These are phyloP conservation scores for Heteromormyrus szaboi DNA, from an alignment of 2,797 vertebrate species.

Conservation along the genomic window DNA sequence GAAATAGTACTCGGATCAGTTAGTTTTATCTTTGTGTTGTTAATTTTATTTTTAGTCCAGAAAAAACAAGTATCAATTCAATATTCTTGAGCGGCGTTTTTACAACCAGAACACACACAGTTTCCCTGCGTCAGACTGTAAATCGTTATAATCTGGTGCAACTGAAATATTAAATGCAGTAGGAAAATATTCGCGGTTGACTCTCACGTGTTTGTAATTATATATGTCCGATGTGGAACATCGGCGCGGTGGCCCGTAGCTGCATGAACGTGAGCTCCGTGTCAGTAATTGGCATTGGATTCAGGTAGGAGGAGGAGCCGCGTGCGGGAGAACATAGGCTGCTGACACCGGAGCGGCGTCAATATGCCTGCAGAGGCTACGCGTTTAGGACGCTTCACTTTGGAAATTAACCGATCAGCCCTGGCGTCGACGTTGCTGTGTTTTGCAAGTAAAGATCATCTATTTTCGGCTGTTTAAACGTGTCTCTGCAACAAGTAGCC, in stretches of 20 bases:
- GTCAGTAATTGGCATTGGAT: neutral
- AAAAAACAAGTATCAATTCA: neutral
- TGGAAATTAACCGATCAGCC: neutral
- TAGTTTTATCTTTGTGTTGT: neutral
- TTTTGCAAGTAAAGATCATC: neutral
- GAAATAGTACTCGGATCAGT: neutral
- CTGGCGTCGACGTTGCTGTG: neutral
- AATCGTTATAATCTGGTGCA: neutral
- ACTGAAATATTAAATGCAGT: neutral
- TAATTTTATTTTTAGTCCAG: neutral
- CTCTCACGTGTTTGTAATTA: neutral
- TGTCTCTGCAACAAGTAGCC: neutral
- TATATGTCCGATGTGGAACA: neutral
- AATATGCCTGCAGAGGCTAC: neutral
- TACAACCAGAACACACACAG: neutral
- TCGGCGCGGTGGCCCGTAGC: neutral
- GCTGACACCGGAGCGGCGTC: neutral
- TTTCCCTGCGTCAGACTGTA: neutral
- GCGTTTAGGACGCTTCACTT: neutral
- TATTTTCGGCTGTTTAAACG: neutral
- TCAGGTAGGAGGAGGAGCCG: constrained; percentile 17
- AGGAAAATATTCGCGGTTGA: neutral
- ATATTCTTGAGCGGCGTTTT: neutral
- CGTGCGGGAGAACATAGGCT: neutral
- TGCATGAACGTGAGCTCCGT: neutral